Conservation (phyloP, 2,113 vertebrate genomes). For the Tupaia chinensis region DNA sequence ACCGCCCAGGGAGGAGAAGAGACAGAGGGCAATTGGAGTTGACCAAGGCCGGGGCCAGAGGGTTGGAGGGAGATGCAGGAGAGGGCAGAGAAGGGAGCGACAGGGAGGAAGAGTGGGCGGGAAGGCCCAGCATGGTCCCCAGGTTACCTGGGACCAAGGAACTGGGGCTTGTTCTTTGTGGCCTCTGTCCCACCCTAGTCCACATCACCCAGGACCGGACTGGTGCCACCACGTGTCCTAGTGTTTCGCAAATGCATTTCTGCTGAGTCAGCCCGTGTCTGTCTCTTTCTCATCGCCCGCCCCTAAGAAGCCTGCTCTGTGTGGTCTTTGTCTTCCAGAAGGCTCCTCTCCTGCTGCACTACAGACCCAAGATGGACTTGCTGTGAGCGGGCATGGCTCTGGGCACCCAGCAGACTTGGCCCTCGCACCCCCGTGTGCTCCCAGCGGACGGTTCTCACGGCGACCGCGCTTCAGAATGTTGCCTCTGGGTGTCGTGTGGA, state of each 20-base stretch:
- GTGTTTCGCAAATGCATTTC: no score
- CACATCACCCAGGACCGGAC: neutral
- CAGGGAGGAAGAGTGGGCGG: neutral
- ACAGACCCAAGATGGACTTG: slow-evolving; percentile 99
- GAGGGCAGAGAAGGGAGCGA: neutral
- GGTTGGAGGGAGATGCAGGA: neutral
- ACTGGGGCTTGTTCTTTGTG: neutral
- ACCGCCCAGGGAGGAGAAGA: neutral
- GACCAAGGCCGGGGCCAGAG: neutral
- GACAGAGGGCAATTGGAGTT: neutral
- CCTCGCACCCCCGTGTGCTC: slow-evolving; percentile 79
- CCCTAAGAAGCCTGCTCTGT: neutral
- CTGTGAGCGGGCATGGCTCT: slow-evolving; percentile 90
- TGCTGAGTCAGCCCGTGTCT: no score
- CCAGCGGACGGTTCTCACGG: neutral
- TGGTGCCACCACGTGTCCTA: no score
- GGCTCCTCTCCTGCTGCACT: slow-evolving; percentile 99
- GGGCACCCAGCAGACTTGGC: slow-evolving; percentile 93
- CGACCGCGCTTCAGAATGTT: slow-evolving; percentile 62
- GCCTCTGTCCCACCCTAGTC: neutral
- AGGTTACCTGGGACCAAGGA: neutral
- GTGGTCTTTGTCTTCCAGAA: slow-evolving; percentile 90
- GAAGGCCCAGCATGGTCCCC: neutral
- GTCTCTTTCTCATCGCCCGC: no score
- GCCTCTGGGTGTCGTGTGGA: slow-evolving; percentile 80